Evolutionary conservation across 2,888 invertebrate species (phyloP), one percentile per base, ranked within the genome.

Genomic region (Drosophila limbata): DNA sequence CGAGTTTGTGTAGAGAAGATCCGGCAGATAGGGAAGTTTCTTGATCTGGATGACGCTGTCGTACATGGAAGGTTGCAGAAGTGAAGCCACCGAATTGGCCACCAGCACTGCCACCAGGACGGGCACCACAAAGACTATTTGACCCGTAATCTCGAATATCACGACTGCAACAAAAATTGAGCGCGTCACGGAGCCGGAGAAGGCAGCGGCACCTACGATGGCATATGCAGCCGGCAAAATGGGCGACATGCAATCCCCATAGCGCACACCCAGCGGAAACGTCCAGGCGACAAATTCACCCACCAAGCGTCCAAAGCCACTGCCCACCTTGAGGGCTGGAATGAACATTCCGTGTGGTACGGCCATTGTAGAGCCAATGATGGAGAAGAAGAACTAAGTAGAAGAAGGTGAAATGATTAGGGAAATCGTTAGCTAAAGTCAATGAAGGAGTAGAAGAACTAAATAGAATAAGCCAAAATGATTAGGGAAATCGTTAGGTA

Each of bases 131-230:
- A 99, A 98, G 0, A 98, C 97, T 81, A 99, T 97, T 94, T 99
- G 99, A 35, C 99, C 99, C 0, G 99, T 99, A 96, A 99, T 96
- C 93, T 99, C 99, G 92, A 98, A 98, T 60, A 99, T 96, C 75
- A 99, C 99, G 77, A 99, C 99, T 73, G 98, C 97, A 39, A 99
- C 98, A 0, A 98, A 98, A 37, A 99, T 98, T 0, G 99, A 98
- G 92, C 99, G 98, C 0, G 99, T 99, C 4, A 99, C 98, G 1
- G 98, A 97, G 0, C 98, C 99, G 0, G 98, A 97, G 92, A 99
- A 97, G 0, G 99, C 98, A 0, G 98, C 98, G 0, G 98, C 98
- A 0, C 99, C 99, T 0, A 98, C 99, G 0, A 98, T 97, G 2
- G 99, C 98, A 93, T 99, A 99, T 0, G 99, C 99, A 21, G 99